Evolutionary conservation across 2,888 invertebrate genomes (phyloP).

Genomic region (Parasteatoda lunata): DNA sequence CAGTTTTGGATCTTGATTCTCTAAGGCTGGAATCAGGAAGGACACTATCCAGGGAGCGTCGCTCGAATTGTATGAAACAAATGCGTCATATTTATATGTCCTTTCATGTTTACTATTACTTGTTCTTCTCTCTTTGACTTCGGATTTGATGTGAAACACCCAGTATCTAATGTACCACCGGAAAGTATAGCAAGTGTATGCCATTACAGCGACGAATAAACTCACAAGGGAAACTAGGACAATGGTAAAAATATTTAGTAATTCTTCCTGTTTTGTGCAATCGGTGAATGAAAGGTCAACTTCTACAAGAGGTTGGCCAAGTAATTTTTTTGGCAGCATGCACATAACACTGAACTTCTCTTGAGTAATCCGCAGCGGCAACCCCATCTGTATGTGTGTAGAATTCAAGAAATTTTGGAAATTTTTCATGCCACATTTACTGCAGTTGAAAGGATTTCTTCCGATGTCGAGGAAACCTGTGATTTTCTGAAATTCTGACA

Average conservation of each 20-base stretch:
- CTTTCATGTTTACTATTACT: slow-evolving; percentile 4
- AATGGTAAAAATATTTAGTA: not conserved
- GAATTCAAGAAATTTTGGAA: slow-evolving; percentile 27
- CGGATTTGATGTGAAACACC: slow-evolving; percentile 20
- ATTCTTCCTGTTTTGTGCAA: not conserved
- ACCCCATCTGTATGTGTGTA: not conserved
- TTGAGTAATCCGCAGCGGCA: not conserved
- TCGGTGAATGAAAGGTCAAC: slow-evolving; percentile 5
- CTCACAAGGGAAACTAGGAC: not conserved
- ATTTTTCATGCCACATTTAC: slow-evolving; percentile 35
- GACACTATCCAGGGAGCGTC: slow-evolving; percentile 81
- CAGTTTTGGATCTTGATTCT: slow-evolving; percentile 76
- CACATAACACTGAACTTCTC: not conserved
- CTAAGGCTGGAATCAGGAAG: slow-evolving; percentile 80
- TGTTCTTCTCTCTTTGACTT: not conserved
- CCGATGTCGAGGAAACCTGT: slow-evolving; percentile 10
- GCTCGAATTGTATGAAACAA: slow-evolving; percentile 82
- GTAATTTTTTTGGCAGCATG: not conserved
- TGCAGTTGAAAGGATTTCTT: slow-evolving; percentile 40
- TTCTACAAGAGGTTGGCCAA: slow-evolving; percentile 1
- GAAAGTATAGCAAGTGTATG: not conserved
- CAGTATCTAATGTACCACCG: slow-evolving; percentile 51
- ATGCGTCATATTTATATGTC: slow-evolving; percentile 79
- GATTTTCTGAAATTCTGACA: slow-evolving; percentile 12
- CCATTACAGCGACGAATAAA: not conserved